Evolutionary conservation across 2,797 vertebrate genomes (phyloP), one percentile per base, ranked within the genome.

Genomic region (Xyrichtys novacula): DNA sequence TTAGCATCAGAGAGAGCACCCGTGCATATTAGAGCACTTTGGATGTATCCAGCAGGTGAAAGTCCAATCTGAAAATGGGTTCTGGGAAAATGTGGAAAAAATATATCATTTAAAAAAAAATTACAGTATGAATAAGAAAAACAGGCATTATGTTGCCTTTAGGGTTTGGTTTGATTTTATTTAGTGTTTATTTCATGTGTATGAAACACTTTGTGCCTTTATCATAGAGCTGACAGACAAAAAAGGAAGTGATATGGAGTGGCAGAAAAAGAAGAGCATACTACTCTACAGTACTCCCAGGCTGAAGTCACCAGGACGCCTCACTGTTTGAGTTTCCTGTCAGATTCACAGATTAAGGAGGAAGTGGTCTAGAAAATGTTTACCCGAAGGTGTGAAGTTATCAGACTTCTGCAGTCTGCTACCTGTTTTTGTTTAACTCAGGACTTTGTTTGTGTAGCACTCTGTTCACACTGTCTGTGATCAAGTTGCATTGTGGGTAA

Each of bases 31-130:
- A 44, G n/a, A 34, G 7, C 3, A 2, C 7, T 15, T 60, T 38
- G 22, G 34, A 2, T 69, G 40, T 25, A 38, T 28, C 23, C 6
- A 72, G 32, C 7, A 26, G 49, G 32, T 57, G n/a, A 58, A 23
- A 7, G 11, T n/a, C 14, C 36, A 36, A 58, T 56, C 15, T 50
- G 23, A 19, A 50, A 62, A 40, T 36, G 49, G 31, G 14, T 16
- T 59, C n/a, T 46, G 43, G 31, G 31, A 42, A 49, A 59, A 34
- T 32, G 1, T 43, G 3, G 15, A 20, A 19, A 23, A 47, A 42
- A 7, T 11, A 19, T n/a, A 19, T 28, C 36, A 7, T 9, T 9
- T 26, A 40, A 4, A 56, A 42, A 31, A 25, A 6, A 56, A 14
- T 46, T 20, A 1, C 36, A 25, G 48, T 34, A 5, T 38, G 14